Evolutionary conservation across 2,888 invertebrate genomes (phyloP), one percentile per base, ranked within the genome.

Genomic region (Glyphotaelius pellucidus): DNA sequence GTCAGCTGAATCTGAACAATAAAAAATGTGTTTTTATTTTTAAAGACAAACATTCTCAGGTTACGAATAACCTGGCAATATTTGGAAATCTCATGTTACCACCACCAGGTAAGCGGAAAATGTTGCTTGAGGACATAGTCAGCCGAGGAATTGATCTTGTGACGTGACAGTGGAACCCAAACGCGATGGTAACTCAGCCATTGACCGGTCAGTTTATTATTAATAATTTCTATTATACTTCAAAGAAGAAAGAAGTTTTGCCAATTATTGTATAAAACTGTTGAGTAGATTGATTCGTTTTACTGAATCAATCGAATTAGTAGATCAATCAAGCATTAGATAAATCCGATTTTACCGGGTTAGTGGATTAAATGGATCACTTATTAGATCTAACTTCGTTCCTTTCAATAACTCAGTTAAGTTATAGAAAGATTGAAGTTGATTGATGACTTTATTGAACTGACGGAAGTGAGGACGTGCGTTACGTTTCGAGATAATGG

Each of bases 321-420:
- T 11, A 19, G 80, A 32, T 80, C 80, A 32, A 89, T 89, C 88
- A 12, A 90, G 38, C 81, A 32, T 80, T 32, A 3, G 42, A 30
- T 80, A 35, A n/a, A 79, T 79, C 38, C 11, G 79, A 79, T 89
- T 67, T 80, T 35, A 89, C 32, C 85, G 19, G 15, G 5, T 79
- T 32, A 88, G 79, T 31, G n/a, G 88, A 79, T 79, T 89, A 80
- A 79, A 12, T 35, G 88, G 67, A 35, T 89, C 88, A 38, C 32
- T 80, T 32, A 32, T 3, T 67, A 80, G 80, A 67, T n/a, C n/a
- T 7, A 7, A 25, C 25, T 25, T 67, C 25, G 25, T 67, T 25
- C 25, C 9, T 67, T 67, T 67, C 67, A 19, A 52, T 52, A 52
- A 19, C 19, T 52, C 19, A 52, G 19, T 52, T 52, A 19, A 19